Evolutionary conservation across 2,113 vertebrate genomes (phyloP).

Genomic region (mouse (Mus musculus)): GRCm39 chr10:34599501-34600000

Average conservation of each 20-base stretch:
- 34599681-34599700: background rate
- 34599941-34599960: background rate
- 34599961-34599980: conserved; percentile 57
- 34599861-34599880: background rate
- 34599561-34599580: background rate
- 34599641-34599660: conserved; percentile 23
- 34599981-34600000: conserved; percentile 28
- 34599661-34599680: background rate
- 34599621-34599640: background rate
- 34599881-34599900: conserved; percentile 23
- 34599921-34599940: conserved; percentile 52
- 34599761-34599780: conserved; percentile 27
- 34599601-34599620: background rate
- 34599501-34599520: background rate
- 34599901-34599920: conserved; percentile 69
- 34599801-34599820: too few relatives aligned
- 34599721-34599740: background rate
- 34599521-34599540: accelerated
- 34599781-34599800: conserved; percentile 14
- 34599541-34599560: background rate
- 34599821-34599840: too few relatives aligned
- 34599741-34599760: background rate
- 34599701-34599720: background rate
- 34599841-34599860: too few relatives aligned
- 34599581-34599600: background rate